Conservation (phyloP, 2,113 vertebrate genomes). For the Ciconia stormi region DNA sequence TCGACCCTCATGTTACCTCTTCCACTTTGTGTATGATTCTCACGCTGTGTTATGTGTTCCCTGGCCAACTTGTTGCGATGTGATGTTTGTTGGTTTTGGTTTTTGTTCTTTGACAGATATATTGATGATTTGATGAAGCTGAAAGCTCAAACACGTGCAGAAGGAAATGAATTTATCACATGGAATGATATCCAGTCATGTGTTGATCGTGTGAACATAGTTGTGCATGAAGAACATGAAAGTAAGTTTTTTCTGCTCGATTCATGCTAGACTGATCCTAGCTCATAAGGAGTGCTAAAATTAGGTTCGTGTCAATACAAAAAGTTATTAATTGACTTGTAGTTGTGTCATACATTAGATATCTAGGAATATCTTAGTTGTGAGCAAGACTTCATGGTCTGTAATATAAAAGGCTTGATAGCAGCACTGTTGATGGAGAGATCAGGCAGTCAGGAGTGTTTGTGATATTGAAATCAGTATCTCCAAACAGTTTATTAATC, state of each 20-base stretch:
- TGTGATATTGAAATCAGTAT: neutral
- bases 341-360: neutral
- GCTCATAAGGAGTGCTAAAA: neutral
- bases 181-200: constrained; percentile 98
- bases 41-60: neutral
- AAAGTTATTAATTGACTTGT: neutral
- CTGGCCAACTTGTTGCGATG: neutral
- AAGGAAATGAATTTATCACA: constrained; percentile 84
- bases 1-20: neutral
- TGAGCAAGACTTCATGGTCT: neutral
- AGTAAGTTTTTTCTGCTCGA: constrained; percentile 74
- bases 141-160: constrained; percentile 78
- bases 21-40: neutral
- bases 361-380: neutral
- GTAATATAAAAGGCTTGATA: neutral
- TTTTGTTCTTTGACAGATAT: constrained; percentile 79
- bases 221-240: constrained; percentile 93
- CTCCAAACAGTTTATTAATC: neutral
- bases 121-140: constrained; percentile 90
- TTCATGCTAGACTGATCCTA: neutral
- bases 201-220: constrained; percentile 88
- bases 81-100: neutral
- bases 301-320: neutral
- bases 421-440: neutral
- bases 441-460: neutral